These are phyloP conservation scores for Pseudomyrmex cubaensis DNA, from an alignment of 1,140 invertebrate species.

Conservation along the genomic window DNA sequence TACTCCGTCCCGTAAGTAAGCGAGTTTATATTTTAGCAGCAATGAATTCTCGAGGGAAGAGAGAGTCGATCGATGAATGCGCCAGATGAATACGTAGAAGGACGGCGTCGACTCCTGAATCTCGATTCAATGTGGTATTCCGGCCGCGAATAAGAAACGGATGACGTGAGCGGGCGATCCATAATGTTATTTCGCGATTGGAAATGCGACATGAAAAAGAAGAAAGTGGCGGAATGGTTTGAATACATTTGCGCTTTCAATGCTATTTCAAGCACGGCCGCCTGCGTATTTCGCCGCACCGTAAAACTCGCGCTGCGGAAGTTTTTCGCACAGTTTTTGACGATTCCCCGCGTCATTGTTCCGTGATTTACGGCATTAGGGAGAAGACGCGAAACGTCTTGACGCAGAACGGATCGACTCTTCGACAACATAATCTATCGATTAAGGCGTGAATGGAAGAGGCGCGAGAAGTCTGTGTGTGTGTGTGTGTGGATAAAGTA, in stretches of 20 bases:
- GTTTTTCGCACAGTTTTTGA: conserved; percentile 9
- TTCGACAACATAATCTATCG: not conserved
- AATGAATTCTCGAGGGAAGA: conserved; percentile 48
- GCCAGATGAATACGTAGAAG: conserved; percentile 45
- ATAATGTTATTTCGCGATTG: conserved; percentile 60
- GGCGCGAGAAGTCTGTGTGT: not conserved
- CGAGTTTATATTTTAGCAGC: conserved; percentile 46
- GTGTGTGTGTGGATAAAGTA: not conserved
- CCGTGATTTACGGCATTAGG: not conserved
- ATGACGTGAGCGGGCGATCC: conserved; percentile 52
- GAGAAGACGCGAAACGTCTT: too few species aligned
- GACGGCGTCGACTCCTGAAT: conserved; percentile 45
- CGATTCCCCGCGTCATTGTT: not conserved
- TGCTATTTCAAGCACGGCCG: conserved; percentile 33
- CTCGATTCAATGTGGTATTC: conserved; percentile 47
- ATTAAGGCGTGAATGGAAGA: not conserved
- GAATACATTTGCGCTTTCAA: conserved; percentile 47
- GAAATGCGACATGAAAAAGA: conserved; percentile 47
- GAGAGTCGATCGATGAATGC: conserved; percentile 50
- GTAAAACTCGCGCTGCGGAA: not conserved
- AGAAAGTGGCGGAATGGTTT: conserved; percentile 21
- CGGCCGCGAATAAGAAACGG: conserved; percentile 46
- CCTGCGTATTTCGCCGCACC: conserved; percentile 4
- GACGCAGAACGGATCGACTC: not conserved
- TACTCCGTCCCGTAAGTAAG: conserved; percentile 2